Percentiles rank a stretch among this genome's conserved stretches.
Conservation (phyloP, 2,113 vertebrate genomes). For the Zosterops pallidus region DNA sequence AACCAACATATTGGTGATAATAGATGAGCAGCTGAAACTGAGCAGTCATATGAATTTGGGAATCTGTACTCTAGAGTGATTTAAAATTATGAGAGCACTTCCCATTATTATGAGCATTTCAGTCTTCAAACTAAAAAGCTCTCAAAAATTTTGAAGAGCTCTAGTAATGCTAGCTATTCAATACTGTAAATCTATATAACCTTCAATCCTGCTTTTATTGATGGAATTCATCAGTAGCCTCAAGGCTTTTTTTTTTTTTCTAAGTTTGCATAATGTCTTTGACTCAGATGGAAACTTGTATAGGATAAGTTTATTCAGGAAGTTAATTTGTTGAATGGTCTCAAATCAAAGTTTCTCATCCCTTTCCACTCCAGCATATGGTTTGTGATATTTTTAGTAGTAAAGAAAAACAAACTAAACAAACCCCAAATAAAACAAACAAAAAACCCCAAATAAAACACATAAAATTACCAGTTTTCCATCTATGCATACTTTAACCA, state of each 20-base stretch:
- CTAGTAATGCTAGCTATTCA: not conserved
- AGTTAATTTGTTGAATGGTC: not conserved
- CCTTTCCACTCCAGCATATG: not conserved
- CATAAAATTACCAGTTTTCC: not conserved
- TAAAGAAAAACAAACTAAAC: not conserved
- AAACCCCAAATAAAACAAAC: not conserved
- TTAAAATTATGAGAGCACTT: constrained; percentile 25
- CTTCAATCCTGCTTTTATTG: not conserved
- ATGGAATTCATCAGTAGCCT: not conserved
- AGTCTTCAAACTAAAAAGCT: constrained; percentile 14
- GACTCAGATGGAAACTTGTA: not conserved
- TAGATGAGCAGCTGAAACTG: constrained; percentile 19
- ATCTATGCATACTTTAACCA: not conserved
- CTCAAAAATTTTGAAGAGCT: constrained; percentile 17
- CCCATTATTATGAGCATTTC: constrained; percentile 7
- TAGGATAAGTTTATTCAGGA: not conserved
- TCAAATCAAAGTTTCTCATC: not conserved
- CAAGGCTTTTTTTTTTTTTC: not conserved
- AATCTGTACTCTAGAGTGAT: not conserved
- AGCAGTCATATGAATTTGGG: not conserved
- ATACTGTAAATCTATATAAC: not conserved
- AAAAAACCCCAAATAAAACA: not conserved
- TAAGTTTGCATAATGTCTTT: not conserved
- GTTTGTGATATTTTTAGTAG: not conserved
- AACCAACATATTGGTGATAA: not conserved